Percentiles rank a stretch among this genome's conserved stretches.
Evolutionary conservation across 2,888 invertebrate species (phyloP).

Genomic region (Lamproptera curius): DNA sequence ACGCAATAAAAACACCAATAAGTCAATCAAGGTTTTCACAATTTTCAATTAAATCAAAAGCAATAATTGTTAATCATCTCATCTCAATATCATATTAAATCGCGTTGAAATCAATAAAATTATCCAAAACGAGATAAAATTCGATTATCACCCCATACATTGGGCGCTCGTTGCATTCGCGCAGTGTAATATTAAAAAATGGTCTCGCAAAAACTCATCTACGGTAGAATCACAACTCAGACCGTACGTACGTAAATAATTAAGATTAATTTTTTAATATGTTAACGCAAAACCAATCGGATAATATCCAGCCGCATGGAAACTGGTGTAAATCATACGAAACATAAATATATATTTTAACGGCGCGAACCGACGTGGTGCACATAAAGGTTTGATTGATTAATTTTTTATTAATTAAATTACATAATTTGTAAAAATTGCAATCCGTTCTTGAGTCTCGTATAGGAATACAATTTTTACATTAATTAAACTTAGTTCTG

Average conservation of each 20-base stretch:
- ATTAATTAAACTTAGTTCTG: too few species aligned
- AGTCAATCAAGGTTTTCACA: too few species aligned
- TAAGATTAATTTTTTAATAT: constrained; percentile 17
- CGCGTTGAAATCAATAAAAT: too few species aligned
- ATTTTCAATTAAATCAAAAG: too few species aligned
- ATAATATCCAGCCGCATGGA: constrained; percentile 10
- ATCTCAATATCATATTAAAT: too few species aligned
- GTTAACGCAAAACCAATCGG: background rate
- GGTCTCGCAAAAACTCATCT: constrained; percentile 5
- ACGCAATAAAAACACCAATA: too few species aligned
- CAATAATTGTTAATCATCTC: too few species aligned
- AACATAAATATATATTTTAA: constrained; percentile 14
- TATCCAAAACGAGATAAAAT: too few species aligned
- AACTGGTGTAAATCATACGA: constrained; percentile 6
- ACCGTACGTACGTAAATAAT: constrained; percentile 3
- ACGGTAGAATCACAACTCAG: constrained; percentile 2
- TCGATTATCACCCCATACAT: background rate
- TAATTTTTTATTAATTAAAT: constrained; percentile 1
- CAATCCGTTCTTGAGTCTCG: too few species aligned
- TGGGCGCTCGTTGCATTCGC: background rate
- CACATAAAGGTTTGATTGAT: background rate
- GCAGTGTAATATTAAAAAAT: background rate
- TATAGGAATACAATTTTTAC: too few species aligned
- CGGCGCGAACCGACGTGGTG: constrained; percentile 5
- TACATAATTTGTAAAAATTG: too few species aligned